Percentiles rank a stretch among this genome's conserved stretches.
Evolutionary conservation across 2,888 invertebrate genomes (phyloP).

Genomic region (Podabrus alpinus): DNA sequence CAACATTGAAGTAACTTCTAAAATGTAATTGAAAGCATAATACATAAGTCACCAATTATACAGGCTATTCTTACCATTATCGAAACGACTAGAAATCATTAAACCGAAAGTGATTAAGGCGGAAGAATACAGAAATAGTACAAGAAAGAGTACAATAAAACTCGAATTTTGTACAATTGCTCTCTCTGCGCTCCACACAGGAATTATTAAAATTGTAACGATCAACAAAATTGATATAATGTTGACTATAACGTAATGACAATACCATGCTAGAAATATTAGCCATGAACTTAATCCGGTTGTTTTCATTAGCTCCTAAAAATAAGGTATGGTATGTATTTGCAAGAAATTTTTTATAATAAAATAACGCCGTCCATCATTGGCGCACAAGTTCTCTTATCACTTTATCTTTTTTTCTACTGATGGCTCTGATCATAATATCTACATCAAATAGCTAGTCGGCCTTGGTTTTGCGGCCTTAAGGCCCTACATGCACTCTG

Average conservation of each 20-base stretch:
- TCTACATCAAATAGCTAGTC: too few relatives aligned
- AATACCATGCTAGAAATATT: background rate
- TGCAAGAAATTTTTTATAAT: too few relatives aligned
- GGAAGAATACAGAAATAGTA: background rate
- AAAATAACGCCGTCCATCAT: too few relatives aligned
- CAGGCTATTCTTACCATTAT: background rate
- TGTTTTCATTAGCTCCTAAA: background rate
- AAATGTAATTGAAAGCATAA: background rate
- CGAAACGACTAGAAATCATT: background rate
- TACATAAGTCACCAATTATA: too few relatives aligned
- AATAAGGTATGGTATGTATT: too few relatives aligned
- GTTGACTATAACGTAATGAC: background rate
- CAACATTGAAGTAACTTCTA: rapidly evolving
- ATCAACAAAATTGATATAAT: background rate
- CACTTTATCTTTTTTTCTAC: too few relatives aligned
- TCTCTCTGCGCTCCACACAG: background rate
- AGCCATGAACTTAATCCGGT: background rate
- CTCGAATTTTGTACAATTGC: background rate
- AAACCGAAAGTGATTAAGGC: background rate
- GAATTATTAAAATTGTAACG: background rate
- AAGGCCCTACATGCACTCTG: too few relatives aligned
- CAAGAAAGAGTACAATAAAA: background rate
- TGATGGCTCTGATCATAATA: too few relatives aligned
- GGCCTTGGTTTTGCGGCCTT: too few relatives aligned
- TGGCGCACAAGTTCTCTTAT: too few relatives aligned